Evolutionary conservation across 2,113 vertebrate species (phyloP).

Genomic region (Triplophysa rosa): DNA sequence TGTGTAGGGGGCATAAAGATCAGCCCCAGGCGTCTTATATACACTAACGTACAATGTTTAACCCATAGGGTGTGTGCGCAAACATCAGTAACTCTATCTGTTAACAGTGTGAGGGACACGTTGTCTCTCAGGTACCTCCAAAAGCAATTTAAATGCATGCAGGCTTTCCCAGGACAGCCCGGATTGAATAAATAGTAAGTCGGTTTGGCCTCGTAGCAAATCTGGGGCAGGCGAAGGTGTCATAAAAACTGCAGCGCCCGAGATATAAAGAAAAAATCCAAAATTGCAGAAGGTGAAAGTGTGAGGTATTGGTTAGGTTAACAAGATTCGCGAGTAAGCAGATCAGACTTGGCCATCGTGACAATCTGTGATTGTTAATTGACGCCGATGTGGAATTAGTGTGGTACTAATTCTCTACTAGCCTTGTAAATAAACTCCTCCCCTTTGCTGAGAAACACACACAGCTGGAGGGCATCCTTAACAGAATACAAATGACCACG

Average conservation of each 20-base stretch:
- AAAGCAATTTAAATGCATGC: neutral
- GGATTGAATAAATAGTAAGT: constrained; percentile 27
- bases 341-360: constrained; percentile 40
- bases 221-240: constrained; percentile 2
- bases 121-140: neutral
- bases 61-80: constrained; percentile 1
- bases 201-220: neutral
- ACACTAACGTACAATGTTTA: constrained; percentile 41
- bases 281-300: constrained; percentile 17
- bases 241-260: neutral
- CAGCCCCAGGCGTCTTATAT: constrained; percentile 51
- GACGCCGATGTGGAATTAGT: constrained; percentile 28
- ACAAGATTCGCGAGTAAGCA: constrained; percentile 39
- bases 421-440: neutral
- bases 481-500: constrained; percentile 35
- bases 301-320: constrained; percentile 31
- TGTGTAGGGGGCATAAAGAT: constrained; percentile 16
- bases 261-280: neutral
- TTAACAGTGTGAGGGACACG: neutral
- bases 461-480: constrained; percentile 5
- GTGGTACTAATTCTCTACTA: constrained; percentile 27
- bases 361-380: constrained; percentile 12
- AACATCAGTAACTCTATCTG: constrained; percentile 16
- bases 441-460: constrained; percentile 4
- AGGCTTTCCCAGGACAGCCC: neutral